Conservation (phyloP, 2,113 vertebrate species). For the Turnix velox region DNA sequence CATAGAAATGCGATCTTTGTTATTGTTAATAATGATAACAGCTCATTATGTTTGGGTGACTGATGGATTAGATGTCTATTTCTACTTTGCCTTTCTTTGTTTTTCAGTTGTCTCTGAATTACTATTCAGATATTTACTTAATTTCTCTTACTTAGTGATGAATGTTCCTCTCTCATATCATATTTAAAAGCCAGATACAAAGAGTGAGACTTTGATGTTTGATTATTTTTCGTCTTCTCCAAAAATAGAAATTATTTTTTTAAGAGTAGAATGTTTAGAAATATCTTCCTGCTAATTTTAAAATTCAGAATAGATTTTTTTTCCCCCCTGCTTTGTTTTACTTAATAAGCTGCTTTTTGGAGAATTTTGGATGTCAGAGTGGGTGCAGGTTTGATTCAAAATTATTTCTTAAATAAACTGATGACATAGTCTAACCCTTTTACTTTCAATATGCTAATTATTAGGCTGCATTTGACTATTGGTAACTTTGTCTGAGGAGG, state of each 20-base stretch:
- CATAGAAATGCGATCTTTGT: not conserved
- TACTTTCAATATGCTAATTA: conserved; percentile 76
- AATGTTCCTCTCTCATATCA: not conserved
- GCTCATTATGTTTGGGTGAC: conserved; percentile 1
- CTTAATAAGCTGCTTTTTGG: conserved; percentile 24
- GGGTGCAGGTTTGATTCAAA: conserved; percentile 54
- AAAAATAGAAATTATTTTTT: not conserved
- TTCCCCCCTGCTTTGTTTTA: not conserved
- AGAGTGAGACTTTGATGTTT: not conserved
- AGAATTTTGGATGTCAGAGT: conserved; percentile 48
- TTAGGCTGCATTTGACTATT: conserved; percentile 66
- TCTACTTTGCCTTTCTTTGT: not conserved
- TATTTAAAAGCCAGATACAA: not conserved
- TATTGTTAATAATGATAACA: not conserved
- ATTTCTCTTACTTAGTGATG: not conserved
- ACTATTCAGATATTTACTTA: not conserved
- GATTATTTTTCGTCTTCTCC: not conserved
- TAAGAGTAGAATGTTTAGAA: not conserved
- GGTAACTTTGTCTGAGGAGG: conserved; percentile 62
- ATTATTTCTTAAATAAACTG: conserved; percentile 63
- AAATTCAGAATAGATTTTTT: not conserved
- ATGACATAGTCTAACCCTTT: conserved; percentile 68
- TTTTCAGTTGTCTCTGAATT: not conserved
- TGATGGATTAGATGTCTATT: not conserved
- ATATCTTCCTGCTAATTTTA: not conserved